Conservation (phyloP, 2,113 vertebrate genomes). For the Hirundichthys speculiger region DNA sequence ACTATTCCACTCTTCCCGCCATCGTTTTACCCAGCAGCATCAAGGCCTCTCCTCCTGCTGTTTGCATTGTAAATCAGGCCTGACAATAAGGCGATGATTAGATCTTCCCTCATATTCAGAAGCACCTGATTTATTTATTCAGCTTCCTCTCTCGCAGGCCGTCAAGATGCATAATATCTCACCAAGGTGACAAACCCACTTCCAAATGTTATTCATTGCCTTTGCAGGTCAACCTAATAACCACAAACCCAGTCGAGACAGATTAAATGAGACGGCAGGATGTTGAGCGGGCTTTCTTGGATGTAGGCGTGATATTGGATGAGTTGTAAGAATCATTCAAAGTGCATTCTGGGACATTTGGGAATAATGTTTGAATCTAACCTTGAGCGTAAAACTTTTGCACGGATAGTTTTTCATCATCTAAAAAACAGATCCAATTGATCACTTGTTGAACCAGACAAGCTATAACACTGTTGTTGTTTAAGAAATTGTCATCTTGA, state of each 20-base stretch:
- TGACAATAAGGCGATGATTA: constrained; percentile 77
- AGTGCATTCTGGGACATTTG: background rate
- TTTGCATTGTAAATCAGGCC: constrained; percentile 77
- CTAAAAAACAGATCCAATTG: no score
- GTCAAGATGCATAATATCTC: constrained; percentile 76
- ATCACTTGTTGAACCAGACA: no score
- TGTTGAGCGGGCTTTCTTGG: constrained; percentile 1
- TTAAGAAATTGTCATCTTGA: no score
- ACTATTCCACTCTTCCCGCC: constrained; percentile 66
- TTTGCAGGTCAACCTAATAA: constrained; percentile 65
- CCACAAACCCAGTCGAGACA: constrained; percentile 45
- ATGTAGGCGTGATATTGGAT: constrained; percentile 23
- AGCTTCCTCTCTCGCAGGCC: constrained; percentile 59
- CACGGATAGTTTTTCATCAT: no score
- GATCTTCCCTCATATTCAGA: constrained; percentile 76
- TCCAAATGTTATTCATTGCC: constrained; percentile 77
- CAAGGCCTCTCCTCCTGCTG: constrained; percentile 65
- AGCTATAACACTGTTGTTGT: no score
- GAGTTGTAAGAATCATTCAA: constrained; percentile 25
- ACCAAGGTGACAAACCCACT: constrained; percentile 67
- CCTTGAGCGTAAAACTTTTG: no score
- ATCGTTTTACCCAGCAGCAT: constrained; percentile 55
- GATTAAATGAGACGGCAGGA: constrained; percentile 59
- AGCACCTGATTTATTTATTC: constrained; percentile 78
- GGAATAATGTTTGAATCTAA: no score